Base-by-base conservation (phyloP, 1,140 invertebrate species). In the Cheumatopsyche charites region DNA sequence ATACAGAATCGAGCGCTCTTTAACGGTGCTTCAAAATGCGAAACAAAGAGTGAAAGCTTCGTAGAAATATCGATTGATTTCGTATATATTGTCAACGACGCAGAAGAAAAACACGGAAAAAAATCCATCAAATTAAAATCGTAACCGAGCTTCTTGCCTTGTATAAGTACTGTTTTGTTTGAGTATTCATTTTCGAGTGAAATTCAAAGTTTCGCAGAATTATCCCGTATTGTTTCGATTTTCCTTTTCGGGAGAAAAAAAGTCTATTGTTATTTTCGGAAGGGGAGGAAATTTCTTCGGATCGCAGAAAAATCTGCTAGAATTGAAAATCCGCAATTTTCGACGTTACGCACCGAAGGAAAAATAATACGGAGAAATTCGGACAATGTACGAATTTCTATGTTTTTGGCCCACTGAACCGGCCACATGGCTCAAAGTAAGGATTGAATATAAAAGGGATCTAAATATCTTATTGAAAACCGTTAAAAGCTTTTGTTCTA, bases 381-480 rank as follows among this genome's bases (percentile, higher is more conserved):
- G 55, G 13, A 26, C 19, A 58, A 12, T 12, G 23, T 58, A 25
- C 21, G 55, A 58, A 58, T 58, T 58, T 58, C 55, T 11, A 17
- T 13, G 25, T 58, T 58, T 23, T 19, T 66, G 41, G 43, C 42
- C 21, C 63, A 21, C 17, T 66, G 63, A 66, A 66, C 63, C 63
- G 62, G 62, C 62, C 62, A 65, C 62, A 65, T 65, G 62, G 62
- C 29, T 42, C 36, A 65, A 65, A 65, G 62, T 65, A 26, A 65
- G 62, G 62, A 65, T 36, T 65, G 62, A 47, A 47, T 66, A 47
- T 66, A 66, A 66, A 47, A 66, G 21, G 43, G 63, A 66, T 66
- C 63, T 66, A 66, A 66, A 66, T 66, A 66, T 66, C 63, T 47
- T 47, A 66, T 66, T 66, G 63, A 66, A 66, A 66, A 66, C 15